Percentiles rank a stretch among this genome's conserved stretches.
Conservation (phyloP, 1,140 invertebrate genomes). For the Dysdera silvatica region DNA sequence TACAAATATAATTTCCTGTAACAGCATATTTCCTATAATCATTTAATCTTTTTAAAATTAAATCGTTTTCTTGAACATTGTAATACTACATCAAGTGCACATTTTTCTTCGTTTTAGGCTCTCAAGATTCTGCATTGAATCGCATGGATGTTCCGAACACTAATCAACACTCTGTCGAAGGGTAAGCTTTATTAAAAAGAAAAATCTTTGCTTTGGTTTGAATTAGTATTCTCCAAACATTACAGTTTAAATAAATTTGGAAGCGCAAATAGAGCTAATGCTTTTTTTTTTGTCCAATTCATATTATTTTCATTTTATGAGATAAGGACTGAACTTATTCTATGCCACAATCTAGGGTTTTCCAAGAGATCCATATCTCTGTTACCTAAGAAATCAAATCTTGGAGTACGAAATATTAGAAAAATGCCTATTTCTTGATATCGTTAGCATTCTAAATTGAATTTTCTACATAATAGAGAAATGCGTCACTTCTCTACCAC, state of each 20-base stretch:
- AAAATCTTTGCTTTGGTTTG: conserved; percentile 10
- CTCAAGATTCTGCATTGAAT: conserved; percentile 58
- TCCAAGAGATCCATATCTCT: no score
- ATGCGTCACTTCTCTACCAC: background rate
- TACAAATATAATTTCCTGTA: no score
- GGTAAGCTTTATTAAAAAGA: conserved; percentile 39
- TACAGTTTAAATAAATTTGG: background rate
- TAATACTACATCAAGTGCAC: background rate
- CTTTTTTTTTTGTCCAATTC: background rate
- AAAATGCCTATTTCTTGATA: no score
- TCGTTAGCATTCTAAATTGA: no score
- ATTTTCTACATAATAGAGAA: no score
- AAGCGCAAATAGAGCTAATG: background rate
- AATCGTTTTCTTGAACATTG: background rate
- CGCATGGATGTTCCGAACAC: conserved; percentile 83
- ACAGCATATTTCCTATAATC: no score
- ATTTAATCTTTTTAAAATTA: no score
- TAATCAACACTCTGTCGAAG: conserved; percentile 86
- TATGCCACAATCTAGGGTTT: no score
- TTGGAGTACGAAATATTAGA: no score
- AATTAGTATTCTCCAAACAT: background rate
- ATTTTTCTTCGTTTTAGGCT: conserved; percentile 41
- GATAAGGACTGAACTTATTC: background rate
- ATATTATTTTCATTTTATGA: background rate
- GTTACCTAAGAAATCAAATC: no score